A percentile compares a stretch with the other conserved stretches of the same genome.
These are phyloP conservation scores for Galerucella calmariensis DNA, from an alignment of 2,888 invertebrate genomes.

Conservation along the genomic window DNA sequence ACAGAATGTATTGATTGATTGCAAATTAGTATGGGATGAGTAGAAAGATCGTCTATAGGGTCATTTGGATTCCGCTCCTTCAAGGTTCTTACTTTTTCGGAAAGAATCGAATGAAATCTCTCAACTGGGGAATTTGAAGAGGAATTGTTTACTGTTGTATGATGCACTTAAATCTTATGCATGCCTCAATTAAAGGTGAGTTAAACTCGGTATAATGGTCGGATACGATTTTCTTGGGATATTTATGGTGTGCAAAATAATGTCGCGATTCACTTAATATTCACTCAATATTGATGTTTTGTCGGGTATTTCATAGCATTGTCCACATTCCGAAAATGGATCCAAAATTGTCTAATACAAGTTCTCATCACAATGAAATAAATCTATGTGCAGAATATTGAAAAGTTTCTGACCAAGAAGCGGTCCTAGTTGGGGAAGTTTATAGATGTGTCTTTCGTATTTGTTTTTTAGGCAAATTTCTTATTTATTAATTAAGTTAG, in stretches of 20 bases:
- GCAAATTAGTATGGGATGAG: no score
- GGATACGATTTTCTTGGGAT: neutral
- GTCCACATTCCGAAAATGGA: neutral
- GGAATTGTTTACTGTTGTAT: no score
- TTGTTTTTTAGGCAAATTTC: neutral
- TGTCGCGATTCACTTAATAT: no score
- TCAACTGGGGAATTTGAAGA: neutral
- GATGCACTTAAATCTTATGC: no score
- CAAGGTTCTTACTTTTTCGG: neutral
- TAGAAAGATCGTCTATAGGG: neutral
- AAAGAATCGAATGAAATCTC: no score
- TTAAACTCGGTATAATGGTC: no score
- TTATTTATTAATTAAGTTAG: conserved; percentile 4
- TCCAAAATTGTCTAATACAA: no score
- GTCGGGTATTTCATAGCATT: no score
- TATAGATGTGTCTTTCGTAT: conserved; percentile 12
- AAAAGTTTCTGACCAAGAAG: conserved; percentile 11
- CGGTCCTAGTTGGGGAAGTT: conserved; percentile 8
- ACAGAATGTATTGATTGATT: no score
- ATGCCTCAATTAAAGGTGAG: neutral
- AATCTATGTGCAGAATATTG: conserved; percentile 4
- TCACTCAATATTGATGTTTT: no score
- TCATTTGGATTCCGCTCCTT: neutral
- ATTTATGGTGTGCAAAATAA: conserved; percentile 2
- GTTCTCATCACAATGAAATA: conserved; percentile 11